These are phyloP conservation scores for Cephalopachus bancanus DNA, from an alignment of 2,797 vertebrate genomes.

Conservation along the genomic window DNA sequence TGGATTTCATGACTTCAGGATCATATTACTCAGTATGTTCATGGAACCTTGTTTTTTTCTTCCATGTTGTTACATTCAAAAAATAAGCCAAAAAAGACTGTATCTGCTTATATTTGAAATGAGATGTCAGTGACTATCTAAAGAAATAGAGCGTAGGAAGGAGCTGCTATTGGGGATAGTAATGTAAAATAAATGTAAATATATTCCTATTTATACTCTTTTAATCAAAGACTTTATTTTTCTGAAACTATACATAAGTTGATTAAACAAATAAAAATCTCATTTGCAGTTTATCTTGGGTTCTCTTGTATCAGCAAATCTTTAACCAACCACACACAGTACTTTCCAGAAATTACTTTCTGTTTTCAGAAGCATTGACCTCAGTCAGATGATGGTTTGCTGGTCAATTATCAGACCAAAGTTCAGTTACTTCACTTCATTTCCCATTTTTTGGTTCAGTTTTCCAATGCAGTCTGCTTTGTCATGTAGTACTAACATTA, in stretches of 20 bases:
- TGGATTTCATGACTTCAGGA: slow-evolving; percentile 29
- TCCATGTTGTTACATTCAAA: neutral
- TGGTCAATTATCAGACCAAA: neutral
- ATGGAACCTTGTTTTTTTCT: neutral
- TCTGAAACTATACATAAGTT: slow-evolving; percentile 14
- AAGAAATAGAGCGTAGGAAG: neutral
- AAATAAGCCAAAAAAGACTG: neutral
- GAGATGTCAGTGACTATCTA: neutral
- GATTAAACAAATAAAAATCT: slow-evolving; percentile 18
- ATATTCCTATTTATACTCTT: slow-evolving; percentile 35
- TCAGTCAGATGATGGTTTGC: neutral
- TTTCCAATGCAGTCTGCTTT: neutral
- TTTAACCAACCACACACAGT: neutral
- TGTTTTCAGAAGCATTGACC: slow-evolving; percentile 21
- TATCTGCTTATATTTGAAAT: slow-evolving; percentile 2
- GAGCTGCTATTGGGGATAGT: neutral
- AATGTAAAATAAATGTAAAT: slow-evolving; percentile 50
- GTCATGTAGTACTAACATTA: neutral
- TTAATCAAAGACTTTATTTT: slow-evolving; percentile 1
- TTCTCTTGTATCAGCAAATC: neutral
- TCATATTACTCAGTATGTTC: neutral
- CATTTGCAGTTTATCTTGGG: neutral
- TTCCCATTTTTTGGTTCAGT: neutral
- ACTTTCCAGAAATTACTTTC: slow-evolving; percentile 53
- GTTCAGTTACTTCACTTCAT: slow-evolving; percentile 14